Evolutionary conservation across 2,113 vertebrate species (phyloP).

Genomic region (Semnornis frantzii): DNA sequence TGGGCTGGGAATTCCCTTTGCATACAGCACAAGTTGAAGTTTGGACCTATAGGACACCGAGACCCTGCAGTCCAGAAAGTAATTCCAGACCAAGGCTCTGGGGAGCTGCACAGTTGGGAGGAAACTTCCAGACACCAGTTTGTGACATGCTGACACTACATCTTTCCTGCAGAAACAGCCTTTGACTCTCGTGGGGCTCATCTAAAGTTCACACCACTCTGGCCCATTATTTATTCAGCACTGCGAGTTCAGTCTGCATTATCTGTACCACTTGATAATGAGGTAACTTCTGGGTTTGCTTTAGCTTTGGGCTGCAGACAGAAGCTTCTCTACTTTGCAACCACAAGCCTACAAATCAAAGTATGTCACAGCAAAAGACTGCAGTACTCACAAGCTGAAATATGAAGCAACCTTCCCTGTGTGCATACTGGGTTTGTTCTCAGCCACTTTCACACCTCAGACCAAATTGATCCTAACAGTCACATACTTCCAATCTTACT

Average conservation of each 20-base stretch:
- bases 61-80: not conserved
- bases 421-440: not conserved
- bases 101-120: not conserved
- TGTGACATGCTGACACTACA: not conserved
- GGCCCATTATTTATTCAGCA: slow-evolving; percentile 10
- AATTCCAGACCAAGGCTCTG: not conserved
- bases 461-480: not conserved
- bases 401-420: not conserved
- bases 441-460: not conserved
- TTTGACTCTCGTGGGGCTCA: not conserved
- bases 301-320: not conserved
- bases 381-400: not conserved
- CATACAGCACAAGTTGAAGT: not conserved
- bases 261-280: not conserved
- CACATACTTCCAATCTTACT: not conserved
- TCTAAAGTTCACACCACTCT: slow-evolving; percentile 22
- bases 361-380: not conserved
- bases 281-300: not conserved
- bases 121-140: not conserved
- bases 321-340: not conserved
- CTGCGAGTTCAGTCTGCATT: not conserved
- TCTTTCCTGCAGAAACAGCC: not conserved
- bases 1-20: not conserved
- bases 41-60: not conserved
- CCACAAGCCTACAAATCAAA: not conserved